Conservation (phyloP, 2,797 vertebrate genomes). For the Pipistrellus pipistrellus region DNA sequence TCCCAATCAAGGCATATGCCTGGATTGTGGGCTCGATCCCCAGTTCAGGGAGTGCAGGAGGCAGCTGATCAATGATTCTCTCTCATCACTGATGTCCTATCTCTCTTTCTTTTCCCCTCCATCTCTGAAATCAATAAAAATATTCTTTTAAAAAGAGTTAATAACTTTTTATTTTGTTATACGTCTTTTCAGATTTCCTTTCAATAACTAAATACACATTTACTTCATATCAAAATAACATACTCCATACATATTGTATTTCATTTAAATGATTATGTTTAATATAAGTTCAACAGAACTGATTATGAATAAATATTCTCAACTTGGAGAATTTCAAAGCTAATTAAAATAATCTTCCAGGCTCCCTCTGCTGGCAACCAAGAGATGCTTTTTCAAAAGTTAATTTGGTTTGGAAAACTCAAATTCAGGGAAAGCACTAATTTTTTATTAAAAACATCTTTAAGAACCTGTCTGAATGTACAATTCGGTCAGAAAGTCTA, state of each 20-base stretch:
- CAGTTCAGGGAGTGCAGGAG: too few species aligned
- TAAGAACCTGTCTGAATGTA: constrained; percentile 5
- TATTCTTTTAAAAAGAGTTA: too few species aligned
- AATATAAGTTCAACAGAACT: constrained; percentile 37
- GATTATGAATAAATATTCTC: not conserved
- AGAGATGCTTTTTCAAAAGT: not conserved
- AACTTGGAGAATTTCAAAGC: constrained; percentile 3
- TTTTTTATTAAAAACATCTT: constrained; percentile 36
- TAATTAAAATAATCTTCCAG: constrained; percentile 67
- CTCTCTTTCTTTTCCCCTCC: too few species aligned
- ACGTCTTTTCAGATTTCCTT: not conserved
- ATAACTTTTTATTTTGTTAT: not conserved
- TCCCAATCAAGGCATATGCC: too few species aligned
- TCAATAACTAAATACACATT: constrained; percentile 11
- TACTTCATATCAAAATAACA: constrained; percentile 53
- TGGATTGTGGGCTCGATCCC: too few species aligned
- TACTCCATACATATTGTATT: constrained; percentile 25
- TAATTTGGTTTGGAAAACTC: constrained; percentile 30
- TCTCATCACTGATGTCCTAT: too few species aligned
- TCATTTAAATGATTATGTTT: constrained; percentile 20
- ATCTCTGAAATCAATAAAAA: too few species aligned
- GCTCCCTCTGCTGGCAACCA: constrained; percentile 79
- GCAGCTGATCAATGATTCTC: too few species aligned
- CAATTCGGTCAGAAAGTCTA: not conserved
- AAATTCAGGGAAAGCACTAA: not conserved